Evolutionary conservation across 2,113 vertebrate species (phyloP).

Genomic region (Sylvia atricapilla): DNA sequence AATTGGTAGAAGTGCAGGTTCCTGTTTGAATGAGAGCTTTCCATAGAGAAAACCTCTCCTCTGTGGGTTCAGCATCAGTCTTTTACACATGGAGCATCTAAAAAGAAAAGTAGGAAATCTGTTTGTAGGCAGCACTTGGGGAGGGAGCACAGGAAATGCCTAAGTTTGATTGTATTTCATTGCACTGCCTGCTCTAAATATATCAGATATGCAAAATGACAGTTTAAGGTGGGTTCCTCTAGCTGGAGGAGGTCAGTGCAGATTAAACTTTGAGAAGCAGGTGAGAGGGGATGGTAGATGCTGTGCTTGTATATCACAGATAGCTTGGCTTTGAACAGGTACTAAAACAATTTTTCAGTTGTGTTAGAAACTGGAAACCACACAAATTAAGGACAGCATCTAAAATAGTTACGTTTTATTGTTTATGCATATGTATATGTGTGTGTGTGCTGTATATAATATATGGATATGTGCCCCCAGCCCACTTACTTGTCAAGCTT

Average conservation of each 20-base stretch:
- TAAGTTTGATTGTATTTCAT: not conserved
- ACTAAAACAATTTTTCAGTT: not conserved
- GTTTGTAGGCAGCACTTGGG: not conserved
- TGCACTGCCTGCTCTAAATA: not conserved
- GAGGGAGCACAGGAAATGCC: not conserved
- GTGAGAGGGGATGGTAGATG: not conserved
- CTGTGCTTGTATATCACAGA: not conserved
- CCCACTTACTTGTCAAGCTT: not conserved
- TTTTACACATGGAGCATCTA: not conserved
- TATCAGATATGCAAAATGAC: not conserved
- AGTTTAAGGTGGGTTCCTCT: not conserved
- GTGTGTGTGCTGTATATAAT: not conserved
- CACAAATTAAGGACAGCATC: not conserved
- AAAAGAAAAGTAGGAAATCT: not conserved
- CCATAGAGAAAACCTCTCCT: not conserved
- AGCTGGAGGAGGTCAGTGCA: not conserved
- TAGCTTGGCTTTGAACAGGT: not conserved
- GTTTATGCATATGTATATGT: fast-evolving
- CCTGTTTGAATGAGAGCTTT: not conserved
- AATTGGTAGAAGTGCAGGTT: not conserved
- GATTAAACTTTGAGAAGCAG: not conserved
- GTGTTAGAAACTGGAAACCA: not conserved
- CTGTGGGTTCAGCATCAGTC: not conserved
- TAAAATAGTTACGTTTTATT: not conserved
- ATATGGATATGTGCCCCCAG: not conserved